Evolutionary conservation across 1,140 invertebrate species (phyloP).

Genomic region (Drosophila mauritiana): DNA sequence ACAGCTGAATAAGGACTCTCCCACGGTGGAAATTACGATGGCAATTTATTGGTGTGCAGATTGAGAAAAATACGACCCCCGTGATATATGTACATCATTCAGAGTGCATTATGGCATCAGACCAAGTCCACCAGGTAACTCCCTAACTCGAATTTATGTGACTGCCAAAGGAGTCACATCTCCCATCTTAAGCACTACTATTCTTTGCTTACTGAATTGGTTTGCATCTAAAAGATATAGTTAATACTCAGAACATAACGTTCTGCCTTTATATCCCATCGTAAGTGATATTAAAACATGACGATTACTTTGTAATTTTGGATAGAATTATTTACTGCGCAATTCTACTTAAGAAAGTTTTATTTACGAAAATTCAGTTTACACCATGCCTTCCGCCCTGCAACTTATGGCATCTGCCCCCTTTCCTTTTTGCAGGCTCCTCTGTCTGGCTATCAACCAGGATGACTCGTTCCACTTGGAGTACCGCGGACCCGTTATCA

Average conservation of each 20-base stretch:
- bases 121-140: not conserved
- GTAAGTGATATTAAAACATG: too few relatives aligned
- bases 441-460: constrained; percentile 92
- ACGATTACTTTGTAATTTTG: too few relatives aligned
- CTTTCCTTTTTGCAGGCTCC: constrained; percentile 88
- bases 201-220: not conserved
- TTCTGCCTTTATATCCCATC: too few relatives aligned
- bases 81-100: constrained; percentile 31
- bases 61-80: constrained; percentile 15
- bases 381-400: not conserved
- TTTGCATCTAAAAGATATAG: too few relatives aligned
- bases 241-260: too few relatives aligned
- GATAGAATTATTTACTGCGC: too few relatives aligned
- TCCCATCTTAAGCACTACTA: not conserved
- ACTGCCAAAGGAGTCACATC: constrained; percentile 15
- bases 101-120: constrained; percentile 23
- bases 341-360: too few relatives aligned
- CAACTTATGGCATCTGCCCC: not conserved
- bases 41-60: constrained; percentile 31
- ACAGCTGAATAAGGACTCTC: constrained; percentile 8
- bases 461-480: constrained; percentile 95
- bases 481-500: constrained; percentile 95
- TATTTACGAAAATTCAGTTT: not conserved
- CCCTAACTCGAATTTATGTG: constrained; percentile 29
- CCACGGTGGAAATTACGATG: constrained; percentile 13